A percentile compares a stretch with the other conserved stretches of the same genome.
phyloP scores from a whole-genome alignment of 2,888 invertebrate genomes.

The Poecilobothrus nobilitatus region DNA sequence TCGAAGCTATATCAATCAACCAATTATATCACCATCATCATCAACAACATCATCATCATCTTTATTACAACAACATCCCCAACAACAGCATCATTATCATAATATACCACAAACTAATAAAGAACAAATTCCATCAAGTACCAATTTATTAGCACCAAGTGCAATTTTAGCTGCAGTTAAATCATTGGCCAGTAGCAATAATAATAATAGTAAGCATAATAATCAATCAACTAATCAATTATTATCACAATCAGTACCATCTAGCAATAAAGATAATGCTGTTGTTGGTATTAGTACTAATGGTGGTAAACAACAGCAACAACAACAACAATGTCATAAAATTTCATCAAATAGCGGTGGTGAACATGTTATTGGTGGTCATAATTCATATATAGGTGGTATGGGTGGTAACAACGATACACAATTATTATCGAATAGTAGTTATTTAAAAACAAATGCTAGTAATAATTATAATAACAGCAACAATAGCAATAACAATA shows the following conservation, averaged over 20 bases:
- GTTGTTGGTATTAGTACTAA: not conserved
- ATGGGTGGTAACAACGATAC: constrained; percentile 4
- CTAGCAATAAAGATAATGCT: not conserved
- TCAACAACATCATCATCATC: not conserved
- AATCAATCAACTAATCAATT: constrained; percentile 17
- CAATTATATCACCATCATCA: not conserved
- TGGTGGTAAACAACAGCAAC: not conserved
- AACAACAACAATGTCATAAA: not conserved
- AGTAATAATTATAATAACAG: constrained; percentile 19
- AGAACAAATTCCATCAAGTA: constrained; percentile 22
- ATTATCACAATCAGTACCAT: not conserved
- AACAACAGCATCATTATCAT: not conserved
- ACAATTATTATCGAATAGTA: not conserved
- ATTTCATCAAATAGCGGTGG: not conserved
- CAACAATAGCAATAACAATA: constrained; percentile 19
- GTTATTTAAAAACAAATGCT: constrained; percentile 9
- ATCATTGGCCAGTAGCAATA: constrained; percentile 22
- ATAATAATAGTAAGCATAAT: constrained; percentile 15
- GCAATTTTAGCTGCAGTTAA: constrained; percentile 27
- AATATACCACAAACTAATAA: not conserved
- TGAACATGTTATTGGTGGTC: constrained; percentile 7
- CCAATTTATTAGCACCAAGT: constrained; percentile 26
- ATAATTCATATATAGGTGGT: not conserved
- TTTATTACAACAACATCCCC: not conserved
- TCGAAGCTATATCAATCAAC: not conserved